A percentile compares a stretch with the other conserved stretches of the same genome.
These are phyloP conservation scores for Crenuchus spilurus DNA, from an alignment of 2,797 vertebrate genomes.

Conservation along the genomic window DNA sequence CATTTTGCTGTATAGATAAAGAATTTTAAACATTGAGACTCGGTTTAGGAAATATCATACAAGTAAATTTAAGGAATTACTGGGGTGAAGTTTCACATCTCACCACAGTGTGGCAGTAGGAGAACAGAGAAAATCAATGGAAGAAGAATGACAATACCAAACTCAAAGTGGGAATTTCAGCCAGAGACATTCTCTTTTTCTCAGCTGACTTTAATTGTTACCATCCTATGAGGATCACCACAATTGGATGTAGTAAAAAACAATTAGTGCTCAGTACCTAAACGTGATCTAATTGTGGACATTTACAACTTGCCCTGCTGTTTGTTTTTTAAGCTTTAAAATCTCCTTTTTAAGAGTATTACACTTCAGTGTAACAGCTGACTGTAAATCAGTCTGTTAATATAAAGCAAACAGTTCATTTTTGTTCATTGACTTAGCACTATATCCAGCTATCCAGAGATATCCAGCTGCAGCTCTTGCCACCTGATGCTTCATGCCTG, in stretches of 20 bases:
- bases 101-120: conserved; percentile 74
- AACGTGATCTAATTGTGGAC: neutral
- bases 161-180: neutral
- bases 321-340: neutral
- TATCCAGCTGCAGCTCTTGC: no score
- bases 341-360: no score
- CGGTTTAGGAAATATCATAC: no score
- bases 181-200: neutral
- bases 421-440: no score
- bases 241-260: neutral
- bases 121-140: conserved; percentile 44
- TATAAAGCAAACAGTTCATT: no score
- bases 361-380: no score
- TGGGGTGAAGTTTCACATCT: conserved; percentile 35
- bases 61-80: neutral
- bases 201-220: neutral
- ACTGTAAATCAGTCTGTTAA: no score
- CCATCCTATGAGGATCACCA: neutral
- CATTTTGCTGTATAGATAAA: no score
- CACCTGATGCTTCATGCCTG: no score
- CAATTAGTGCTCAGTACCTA: neutral
- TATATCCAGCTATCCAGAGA: no score
- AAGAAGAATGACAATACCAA: neutral
- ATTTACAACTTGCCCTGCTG: neutral
- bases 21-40: no score